Conservation (phyloP, 2,888 invertebrate genomes). For the Metallyticus violacea region DNA sequence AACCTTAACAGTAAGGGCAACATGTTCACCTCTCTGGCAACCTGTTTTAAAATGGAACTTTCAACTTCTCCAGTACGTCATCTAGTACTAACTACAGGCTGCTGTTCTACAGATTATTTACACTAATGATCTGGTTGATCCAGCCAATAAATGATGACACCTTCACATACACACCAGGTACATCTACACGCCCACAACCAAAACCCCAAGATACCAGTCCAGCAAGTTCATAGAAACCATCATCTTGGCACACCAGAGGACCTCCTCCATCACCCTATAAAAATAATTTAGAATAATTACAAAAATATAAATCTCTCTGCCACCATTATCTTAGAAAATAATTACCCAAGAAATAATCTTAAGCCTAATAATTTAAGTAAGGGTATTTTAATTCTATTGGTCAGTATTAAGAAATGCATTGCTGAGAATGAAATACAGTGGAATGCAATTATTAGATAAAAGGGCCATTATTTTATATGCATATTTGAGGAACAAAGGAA, state of each 20-base stretch:
- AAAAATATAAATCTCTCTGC: too few species aligned
- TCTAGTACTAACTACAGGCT: neutral
- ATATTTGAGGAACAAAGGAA: too few species aligned
- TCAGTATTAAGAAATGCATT: too few species aligned
- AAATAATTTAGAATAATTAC: neutral
- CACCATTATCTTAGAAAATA: too few species aligned
- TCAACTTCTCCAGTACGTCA: neutral
- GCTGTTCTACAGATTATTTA: slow-evolving; percentile 63
- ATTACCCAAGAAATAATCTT: too few species aligned
- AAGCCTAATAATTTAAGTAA: too few species aligned
- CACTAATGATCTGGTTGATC: slow-evolving; percentile 96
- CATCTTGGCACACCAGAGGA: slow-evolving; percentile 87
- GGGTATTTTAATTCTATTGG: too few species aligned
- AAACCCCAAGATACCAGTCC: slow-evolving; percentile 95
- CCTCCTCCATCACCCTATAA: slow-evolving; percentile 89
- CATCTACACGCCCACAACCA: slow-evolving; percentile 88
- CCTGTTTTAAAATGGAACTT: neutral
- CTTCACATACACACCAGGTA: slow-evolving; percentile 96
- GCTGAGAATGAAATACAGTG: too few species aligned
- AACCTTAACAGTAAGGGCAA: neutral
- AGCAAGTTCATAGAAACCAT: slow-evolving; percentile 88
- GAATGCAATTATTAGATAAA: too few species aligned
- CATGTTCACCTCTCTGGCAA: neutral
- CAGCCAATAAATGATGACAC: slow-evolving; percentile 94
- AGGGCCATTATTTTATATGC: too few species aligned